Evolutionary conservation across 2,888 invertebrate genomes (phyloP), one percentile per base, ranked within the genome.

Genomic region (Antheraea yamamai): DNA sequence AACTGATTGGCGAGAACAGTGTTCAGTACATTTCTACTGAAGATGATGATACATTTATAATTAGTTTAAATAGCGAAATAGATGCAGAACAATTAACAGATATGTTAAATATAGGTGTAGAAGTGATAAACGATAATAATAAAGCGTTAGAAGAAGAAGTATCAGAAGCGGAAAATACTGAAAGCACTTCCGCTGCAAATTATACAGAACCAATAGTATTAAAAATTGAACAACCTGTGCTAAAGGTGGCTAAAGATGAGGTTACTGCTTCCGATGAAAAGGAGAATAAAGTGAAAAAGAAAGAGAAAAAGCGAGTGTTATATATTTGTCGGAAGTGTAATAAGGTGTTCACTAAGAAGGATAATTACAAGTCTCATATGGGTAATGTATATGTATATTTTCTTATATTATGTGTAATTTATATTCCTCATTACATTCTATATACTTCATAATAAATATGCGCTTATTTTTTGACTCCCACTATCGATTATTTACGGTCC

Each of bases 21-120:
- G 95, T 95, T 2, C 94, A 94, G 72, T 95, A 95, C 66, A 92
- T 95, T 73, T 94, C 93, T 4, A 94, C 95, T 0, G 95, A 95
- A 76, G 91, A 95, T 18, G 95, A 94, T 77, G 95, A 95, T 77
- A 95, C 93, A 0, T 95, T 95, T 80, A 94, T 95, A 51, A 95
- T 95, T 73, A 94, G 93, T 84, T 86, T 95, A 23, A 91, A 92
- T 75, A 93, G 92, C 81, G 93, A 91, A 81, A 94, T 94, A 68
- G 95, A 95, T 79, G 93, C 95, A 0, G 92, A 89, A 75, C 92
- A 93, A 78, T 78, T 95, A 61, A 91, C 91, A 0, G 95, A 94
- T 75, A 92, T 95, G 93, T 81, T 95, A 55, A 95, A 95, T 78
- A 93, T 94, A 72, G 93, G 88, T 1, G 88, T 88, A 0, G 91